phyloP scores from a whole-genome alignment of 2,797 vertebrate genomes.

The Loris lydekkerianus region DNA sequence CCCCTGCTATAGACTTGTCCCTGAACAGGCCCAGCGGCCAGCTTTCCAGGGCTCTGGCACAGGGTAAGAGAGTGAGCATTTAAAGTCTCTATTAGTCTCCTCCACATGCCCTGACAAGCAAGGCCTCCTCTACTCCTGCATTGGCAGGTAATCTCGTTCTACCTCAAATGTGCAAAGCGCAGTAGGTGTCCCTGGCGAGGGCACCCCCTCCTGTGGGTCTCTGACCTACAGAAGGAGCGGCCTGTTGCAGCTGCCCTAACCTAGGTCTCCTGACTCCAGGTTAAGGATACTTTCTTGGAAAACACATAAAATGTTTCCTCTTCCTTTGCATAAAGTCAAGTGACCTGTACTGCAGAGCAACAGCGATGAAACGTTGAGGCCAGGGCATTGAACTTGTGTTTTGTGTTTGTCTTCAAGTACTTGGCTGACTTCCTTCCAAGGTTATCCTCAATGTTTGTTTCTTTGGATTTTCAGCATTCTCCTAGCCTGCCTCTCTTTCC shows the following conservation, averaged over 20 bases:
- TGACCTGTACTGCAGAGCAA: accelerated
- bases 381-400: accelerated
- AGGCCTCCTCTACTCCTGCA: background rate
- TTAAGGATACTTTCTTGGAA: background rate
- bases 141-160: too few relatives aligned
- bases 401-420: background rate
- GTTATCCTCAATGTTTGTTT: background rate
- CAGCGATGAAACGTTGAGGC: accelerated
- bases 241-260: background rate
- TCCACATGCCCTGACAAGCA: background rate
- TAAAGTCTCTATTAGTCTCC: background rate
- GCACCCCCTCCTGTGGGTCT: accelerated
- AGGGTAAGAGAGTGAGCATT: background rate
- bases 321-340: too few relatives aligned
- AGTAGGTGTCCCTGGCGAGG: too few relatives aligned
- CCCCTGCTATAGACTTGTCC: accelerated
- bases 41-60: background rate
- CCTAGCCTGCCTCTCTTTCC: background rate
- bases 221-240: background rate
- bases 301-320: background rate
- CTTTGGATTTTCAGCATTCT: background rate
- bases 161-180: background rate
- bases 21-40: too few relatives aligned
- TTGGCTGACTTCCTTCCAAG: too few relatives aligned
- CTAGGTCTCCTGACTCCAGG: background rate